A percentile compares a stretch with the other conserved stretches of the same genome.
Evolutionary conservation across 2,113 vertebrate genomes (phyloP).

Genomic region (Oreocharis arfaki): DNA sequence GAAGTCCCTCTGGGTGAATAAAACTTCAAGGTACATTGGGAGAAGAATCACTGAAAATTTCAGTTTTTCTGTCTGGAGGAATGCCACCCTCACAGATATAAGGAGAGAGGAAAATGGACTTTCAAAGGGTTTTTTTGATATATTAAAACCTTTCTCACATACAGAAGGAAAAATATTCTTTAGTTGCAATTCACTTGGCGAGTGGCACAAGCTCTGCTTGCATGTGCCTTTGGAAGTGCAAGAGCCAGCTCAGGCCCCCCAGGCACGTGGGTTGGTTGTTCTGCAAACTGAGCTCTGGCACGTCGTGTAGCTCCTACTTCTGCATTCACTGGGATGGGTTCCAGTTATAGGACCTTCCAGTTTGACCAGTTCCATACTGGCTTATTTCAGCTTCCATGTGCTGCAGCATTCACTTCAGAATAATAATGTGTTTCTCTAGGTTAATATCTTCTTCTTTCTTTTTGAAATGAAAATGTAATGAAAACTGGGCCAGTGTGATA

Average conservation of each 20-base stretch:
- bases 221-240: not conserved
- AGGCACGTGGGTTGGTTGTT: not conserved
- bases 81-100: not conserved
- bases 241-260: not conserved
- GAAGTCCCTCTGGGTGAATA: constrained; percentile 55
- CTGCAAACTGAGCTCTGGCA: not conserved
- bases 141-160: not conserved
- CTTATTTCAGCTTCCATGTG: not conserved
- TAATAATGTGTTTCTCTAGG: not conserved
- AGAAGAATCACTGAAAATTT: constrained; percentile 30
- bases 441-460: not conserved
- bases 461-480: not conserved
- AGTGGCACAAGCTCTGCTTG: not conserved
- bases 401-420: not conserved
- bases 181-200: not conserved
- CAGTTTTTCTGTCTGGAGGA: not conserved
- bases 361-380: not conserved
- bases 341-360: not conserved
- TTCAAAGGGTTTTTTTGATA: not conserved
- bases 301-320: not conserved
- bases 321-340: not conserved
- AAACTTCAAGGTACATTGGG: constrained; percentile 57
- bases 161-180: not conserved
- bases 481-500: not conserved
- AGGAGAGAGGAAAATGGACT: not conserved